Percentiles rank a stretch among this genome's conserved stretches.
These are phyloP conservation scores for Ptychobarbus kaznakovi DNA, from an alignment of 2,797 vertebrate species.

Conservation along the genomic window DNA sequence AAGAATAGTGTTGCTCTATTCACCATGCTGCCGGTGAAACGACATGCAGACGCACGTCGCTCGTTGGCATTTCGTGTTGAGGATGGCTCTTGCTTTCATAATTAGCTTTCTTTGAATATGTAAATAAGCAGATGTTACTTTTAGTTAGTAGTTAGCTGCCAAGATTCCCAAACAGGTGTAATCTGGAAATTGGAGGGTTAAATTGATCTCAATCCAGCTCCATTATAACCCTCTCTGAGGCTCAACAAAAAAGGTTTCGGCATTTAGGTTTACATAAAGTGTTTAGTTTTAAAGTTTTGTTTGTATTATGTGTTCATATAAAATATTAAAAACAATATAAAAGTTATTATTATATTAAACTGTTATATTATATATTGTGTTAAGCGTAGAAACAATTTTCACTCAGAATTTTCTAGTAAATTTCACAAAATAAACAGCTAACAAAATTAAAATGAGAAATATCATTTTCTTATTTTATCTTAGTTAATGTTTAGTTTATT, in stretches of 20 bases:
- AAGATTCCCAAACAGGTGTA: slow-evolving; percentile 30
- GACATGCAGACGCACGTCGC: slow-evolving; percentile 1
- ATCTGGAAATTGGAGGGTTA: slow-evolving; percentile 13
- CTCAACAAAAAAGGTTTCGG: not conserved
- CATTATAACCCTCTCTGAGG: not conserved
- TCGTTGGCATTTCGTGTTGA: slow-evolving; percentile 5
- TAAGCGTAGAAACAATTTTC: not conserved
- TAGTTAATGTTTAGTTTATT: not conserved
- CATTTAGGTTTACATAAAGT: not conserved
- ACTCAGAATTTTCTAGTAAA: not conserved
- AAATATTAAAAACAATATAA: not conserved
- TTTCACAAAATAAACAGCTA: not conserved
- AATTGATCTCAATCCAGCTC: slow-evolving; percentile 3
- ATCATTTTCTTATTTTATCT: not conserved
- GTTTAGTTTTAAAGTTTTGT: not conserved
- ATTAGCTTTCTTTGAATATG: slow-evolving; percentile 44
- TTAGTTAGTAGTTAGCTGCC: slow-evolving; percentile 19
- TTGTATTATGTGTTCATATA: not conserved
- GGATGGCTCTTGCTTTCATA: slow-evolving; percentile 25
- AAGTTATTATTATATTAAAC: not conserved
- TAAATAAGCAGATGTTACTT: slow-evolving; percentile 47
- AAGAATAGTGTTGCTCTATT: slow-evolving; percentile 22
- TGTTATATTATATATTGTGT: not conserved
- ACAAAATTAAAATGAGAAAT: not conserved
- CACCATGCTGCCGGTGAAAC: slow-evolving; percentile 23